A percentile compares a stretch with the other conserved stretches of the same genome.
Evolutionary conservation across 23 tunicate genomes (phyloP).

Genomic region (Halocynthia roretzi): DNA sequence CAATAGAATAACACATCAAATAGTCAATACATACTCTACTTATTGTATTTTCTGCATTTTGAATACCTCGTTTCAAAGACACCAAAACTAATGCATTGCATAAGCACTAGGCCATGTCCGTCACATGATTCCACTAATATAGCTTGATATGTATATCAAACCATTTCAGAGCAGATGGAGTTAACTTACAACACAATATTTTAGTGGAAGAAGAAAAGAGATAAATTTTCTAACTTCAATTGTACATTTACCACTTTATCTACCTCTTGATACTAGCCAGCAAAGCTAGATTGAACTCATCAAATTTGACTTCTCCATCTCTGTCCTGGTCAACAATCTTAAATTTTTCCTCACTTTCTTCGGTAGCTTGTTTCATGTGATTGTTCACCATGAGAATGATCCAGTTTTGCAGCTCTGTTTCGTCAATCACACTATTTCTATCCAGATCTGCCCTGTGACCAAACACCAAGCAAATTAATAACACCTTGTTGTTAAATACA

Average conservation of each 20-base stretch:
- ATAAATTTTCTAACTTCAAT: neutral
- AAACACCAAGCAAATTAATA: neutral
- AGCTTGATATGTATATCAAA: too few species aligned
- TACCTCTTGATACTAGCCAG: neutral
- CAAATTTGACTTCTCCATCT: neutral
- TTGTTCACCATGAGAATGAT: constrained; percentile 16
- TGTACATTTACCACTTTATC: neutral
- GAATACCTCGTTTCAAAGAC: too few species aligned
- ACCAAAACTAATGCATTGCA: too few species aligned
- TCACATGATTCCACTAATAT: too few species aligned
- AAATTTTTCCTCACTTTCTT: constrained; percentile 9
- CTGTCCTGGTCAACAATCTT: neutral
- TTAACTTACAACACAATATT: neutral
- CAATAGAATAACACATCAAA: too few species aligned
- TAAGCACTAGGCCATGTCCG: too few species aligned
- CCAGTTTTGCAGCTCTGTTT: constrained; percentile 18
- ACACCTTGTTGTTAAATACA: neutral
- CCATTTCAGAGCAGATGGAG: neutral
- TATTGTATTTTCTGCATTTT: too few species aligned
- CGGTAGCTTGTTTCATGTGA: constrained; percentile 18
- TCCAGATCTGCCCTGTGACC: constrained; percentile 9
- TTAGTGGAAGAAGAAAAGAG: neutral
- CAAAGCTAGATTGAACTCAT: constrained; percentile 1
- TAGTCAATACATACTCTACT: too few species aligned
- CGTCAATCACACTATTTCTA: constrained; percentile 9